Conservation (phyloP, 37 sponge, comb jelly and placozoan genomes). For the Bolinopsis microptera region DNA sequence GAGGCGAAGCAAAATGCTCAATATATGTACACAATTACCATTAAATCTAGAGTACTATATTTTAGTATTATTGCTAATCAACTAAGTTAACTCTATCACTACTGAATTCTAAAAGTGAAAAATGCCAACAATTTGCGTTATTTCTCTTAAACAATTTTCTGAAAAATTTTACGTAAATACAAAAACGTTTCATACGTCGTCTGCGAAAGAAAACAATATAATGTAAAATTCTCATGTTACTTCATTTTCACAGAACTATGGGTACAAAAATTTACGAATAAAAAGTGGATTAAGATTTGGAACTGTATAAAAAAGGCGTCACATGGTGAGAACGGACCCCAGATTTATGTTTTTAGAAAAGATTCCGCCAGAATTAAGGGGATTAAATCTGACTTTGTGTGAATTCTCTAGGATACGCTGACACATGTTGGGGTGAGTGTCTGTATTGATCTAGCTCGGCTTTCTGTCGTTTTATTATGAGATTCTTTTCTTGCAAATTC, state of each 20-base stretch:
- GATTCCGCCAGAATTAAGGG: too few relatives aligned
- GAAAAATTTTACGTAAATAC: not conserved
- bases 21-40: not conserved
- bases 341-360: too few relatives aligned
- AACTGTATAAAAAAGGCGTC: not conserved
- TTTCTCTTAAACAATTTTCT: not conserved
- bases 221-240: too few relatives aligned
- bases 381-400: constrained; percentile 23
- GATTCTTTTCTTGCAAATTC: not conserved
- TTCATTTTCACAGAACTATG: not conserved
- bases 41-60: not conserved
- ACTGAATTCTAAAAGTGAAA: not conserved
- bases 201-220: not conserved
- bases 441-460: constrained; percentile 41
- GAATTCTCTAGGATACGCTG: not conserved
- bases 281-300: not conserved
- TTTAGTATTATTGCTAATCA: not conserved
- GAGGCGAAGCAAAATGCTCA: not conserved
- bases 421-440: not conserved
- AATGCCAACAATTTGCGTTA: not conserved
- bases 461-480: constrained; percentile 8
- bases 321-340: too few relatives aligned
- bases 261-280: not conserved
- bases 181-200: not conserved
- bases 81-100: not conserved